These are phyloP conservation scores for Monochamus alternatus DNA, from an alignment of 2,888 invertebrate genomes.

Conservation along the genomic window DNA sequence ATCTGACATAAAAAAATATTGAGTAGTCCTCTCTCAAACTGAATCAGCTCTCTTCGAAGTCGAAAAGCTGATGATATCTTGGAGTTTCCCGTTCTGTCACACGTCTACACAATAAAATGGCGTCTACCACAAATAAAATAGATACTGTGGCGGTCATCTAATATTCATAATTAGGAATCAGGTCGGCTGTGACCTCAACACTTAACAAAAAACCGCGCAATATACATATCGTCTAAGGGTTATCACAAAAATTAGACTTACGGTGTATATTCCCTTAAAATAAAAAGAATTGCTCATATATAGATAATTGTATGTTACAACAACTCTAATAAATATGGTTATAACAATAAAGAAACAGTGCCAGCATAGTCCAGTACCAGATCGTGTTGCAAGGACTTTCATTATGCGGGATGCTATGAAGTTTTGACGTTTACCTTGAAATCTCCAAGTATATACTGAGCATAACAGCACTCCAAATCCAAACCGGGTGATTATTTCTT, in stretches of 20 bases:
- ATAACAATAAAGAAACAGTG: conserved; percentile 22
- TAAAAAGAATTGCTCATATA: conserved; percentile 12
- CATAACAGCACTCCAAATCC: no score
- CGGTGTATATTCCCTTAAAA: conserved; percentile 11
- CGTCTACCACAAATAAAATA: conserved; percentile 5
- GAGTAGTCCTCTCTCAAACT: no score
- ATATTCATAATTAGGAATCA: neutral
- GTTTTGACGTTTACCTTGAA: no score
- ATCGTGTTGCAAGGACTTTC: neutral
- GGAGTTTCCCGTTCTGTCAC: neutral
- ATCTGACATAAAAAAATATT: no score
- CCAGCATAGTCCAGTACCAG: neutral
- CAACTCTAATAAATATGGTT: conserved; percentile 13
- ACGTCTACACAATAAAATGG: conserved; percentile 11
- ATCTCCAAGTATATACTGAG: no score
- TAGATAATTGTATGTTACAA: conserved; percentile 25
- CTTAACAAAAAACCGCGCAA: conserved; percentile 7
- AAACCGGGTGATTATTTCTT: no score
- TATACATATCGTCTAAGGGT: conserved; percentile 10
- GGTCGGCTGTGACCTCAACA: neutral
- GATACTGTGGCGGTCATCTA: conserved; percentile 10
- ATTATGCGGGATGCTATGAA: no score
- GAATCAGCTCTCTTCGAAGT: no score
- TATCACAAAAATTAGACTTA: conserved; percentile 29
- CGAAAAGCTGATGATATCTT: no score